These are phyloP conservation scores for Aphelocoma coerulescens DNA, from an alignment of 2,113 vertebrate species.

Conservation along the genomic window DNA sequence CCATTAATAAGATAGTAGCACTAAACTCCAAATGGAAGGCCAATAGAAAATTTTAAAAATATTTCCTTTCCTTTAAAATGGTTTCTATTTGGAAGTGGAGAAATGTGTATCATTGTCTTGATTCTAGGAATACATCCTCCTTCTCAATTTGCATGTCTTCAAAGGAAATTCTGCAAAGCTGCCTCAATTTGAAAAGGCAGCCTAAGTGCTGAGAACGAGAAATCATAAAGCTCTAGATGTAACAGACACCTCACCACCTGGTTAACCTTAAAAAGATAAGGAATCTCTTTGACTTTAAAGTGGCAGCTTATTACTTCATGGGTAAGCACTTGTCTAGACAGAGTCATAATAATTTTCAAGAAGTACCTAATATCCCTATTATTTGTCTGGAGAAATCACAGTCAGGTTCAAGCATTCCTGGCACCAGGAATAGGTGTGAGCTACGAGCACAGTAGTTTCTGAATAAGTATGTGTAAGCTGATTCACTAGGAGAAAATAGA, in stretches of 20 bases:
- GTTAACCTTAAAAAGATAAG: slow-evolving; percentile 35
- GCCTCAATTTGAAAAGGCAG: background rate
- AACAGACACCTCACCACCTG: slow-evolving; percentile 14
- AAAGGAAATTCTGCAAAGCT: background rate
- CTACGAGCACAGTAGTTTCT: background rate
- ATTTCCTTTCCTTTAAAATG: background rate
- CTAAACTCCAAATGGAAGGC: background rate
- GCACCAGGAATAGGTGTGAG: background rate
- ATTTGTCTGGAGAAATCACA: slow-evolving; percentile 1
- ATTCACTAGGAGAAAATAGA: slow-evolving; percentile 6
- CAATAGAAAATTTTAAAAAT: background rate
- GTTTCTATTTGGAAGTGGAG: background rate
- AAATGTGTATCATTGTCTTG: background rate
- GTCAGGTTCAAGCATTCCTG: background rate
- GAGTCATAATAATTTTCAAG: slow-evolving; percentile 1
- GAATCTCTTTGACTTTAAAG: background rate
- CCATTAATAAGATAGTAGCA: background rate
- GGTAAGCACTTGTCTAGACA: slow-evolving; percentile 39
- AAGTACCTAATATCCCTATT: slow-evolving; percentile 7
- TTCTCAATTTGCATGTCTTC: background rate
- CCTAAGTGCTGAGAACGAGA: background rate
- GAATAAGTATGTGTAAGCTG: slow-evolving; percentile 14
- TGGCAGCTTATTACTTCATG: background rate
- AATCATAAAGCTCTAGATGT: background rate
- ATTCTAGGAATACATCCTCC: background rate